These are phyloP conservation scores for Caranx ignobilis DNA, from an alignment of 2,113 vertebrate genomes.

Conservation along the genomic window DNA sequence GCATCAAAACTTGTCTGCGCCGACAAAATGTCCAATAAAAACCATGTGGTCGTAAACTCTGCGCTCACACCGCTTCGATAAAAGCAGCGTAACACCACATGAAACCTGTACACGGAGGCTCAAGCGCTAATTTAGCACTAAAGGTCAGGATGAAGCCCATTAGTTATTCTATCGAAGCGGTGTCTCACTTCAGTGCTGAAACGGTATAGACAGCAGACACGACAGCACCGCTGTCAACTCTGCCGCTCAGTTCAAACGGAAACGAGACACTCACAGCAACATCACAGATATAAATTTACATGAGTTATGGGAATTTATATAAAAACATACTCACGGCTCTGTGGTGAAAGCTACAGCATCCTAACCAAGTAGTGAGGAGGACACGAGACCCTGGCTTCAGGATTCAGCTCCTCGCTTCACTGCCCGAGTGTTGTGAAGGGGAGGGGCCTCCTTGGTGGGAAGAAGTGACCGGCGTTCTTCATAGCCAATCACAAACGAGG, in stretches of 20 bases:
- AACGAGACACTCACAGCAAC: not conserved
- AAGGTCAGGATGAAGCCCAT: conserved; percentile 51
- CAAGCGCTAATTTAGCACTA: not conserved
- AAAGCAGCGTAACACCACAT: not conserved
- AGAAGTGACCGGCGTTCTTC: not conserved
- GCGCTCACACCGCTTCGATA: not conserved
- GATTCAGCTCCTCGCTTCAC: conserved; percentile 18
- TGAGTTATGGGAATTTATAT: not conserved
- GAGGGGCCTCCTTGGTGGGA: not conserved
- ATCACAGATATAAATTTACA: not conserved
- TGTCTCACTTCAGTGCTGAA: conserved; percentile 13
- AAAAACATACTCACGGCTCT: conserved; percentile 59
- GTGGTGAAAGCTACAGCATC: conserved; percentile 56
- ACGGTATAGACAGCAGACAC: not conserved
- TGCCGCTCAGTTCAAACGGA: conserved; percentile 19
- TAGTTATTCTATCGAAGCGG: conserved; percentile 74
- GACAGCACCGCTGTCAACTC: conserved; percentile 16
- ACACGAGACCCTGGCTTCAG: not conserved
- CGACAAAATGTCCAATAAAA: conserved; percentile 35
- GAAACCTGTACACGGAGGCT: accelerated
- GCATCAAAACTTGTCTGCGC: conserved; percentile 56
- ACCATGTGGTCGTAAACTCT: conserved; percentile 10
- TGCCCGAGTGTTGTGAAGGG: conserved; percentile 33
- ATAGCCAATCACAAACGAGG: conserved; percentile 46
- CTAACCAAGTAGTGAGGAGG: not conserved